Conservation (phyloP, 2,797 vertebrate species). For the Siniperca scherzeri region DNA sequence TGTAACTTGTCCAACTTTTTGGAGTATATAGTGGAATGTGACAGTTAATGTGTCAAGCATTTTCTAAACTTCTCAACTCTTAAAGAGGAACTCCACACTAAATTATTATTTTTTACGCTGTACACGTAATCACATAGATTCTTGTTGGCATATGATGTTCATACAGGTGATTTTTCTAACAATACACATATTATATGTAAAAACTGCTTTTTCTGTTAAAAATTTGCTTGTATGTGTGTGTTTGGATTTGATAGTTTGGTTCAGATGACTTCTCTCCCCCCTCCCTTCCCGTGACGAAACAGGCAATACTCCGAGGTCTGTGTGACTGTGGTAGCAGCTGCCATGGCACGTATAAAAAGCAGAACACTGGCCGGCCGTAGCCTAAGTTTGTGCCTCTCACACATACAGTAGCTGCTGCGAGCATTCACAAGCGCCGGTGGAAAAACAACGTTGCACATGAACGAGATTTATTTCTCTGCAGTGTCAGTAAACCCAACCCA, state of each 20-base stretch:
- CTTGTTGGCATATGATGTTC: neutral
- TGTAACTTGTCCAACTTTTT: neutral
- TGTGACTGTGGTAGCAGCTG: neutral
- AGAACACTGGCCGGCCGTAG: neutral
- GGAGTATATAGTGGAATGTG: neutral
- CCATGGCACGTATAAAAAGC: neutral
- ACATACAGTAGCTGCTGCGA: neutral
- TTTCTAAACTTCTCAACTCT: conserved; percentile 2
- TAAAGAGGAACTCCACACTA: neutral
- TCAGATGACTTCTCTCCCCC: neutral
- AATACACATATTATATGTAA: neutral
- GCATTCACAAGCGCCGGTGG: neutral
- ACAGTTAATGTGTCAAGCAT: neutral
- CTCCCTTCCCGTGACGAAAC: neutral
- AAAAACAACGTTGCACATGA: neutral
- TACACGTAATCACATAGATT: neutral
- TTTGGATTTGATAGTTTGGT: neutral
- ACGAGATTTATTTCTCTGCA: neutral
- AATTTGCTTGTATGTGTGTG: neutral
- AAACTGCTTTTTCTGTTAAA: neutral
- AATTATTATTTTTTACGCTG: neutral
- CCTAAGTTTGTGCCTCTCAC: neutral
- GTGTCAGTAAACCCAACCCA: neutral
- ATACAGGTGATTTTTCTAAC: neutral
- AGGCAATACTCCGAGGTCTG: neutral